These are phyloP conservation scores for Agrilus planipennis DNA, from an alignment of 1,140 invertebrate genomes.

Conservation along the genomic window DNA sequence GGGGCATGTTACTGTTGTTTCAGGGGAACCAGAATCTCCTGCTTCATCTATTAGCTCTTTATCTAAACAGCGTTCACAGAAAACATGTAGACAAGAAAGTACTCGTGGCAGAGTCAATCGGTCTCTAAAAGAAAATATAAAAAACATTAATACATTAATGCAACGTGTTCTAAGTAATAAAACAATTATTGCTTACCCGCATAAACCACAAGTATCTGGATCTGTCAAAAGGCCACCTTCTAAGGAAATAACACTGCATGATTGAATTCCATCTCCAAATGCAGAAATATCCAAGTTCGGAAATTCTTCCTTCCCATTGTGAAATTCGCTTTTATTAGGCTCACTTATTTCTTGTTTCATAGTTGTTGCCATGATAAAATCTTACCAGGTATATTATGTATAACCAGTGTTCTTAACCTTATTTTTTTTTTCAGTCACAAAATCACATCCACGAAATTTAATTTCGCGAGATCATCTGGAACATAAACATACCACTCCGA, in stretches of 20 bases:
- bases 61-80: slow-evolving; percentile 79
- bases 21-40: slow-evolving; percentile 45
- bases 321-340: slow-evolving; percentile 22
- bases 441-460: slow-evolving; percentile 22
- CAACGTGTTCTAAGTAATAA: background rate
- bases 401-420: slow-evolving; percentile 5
- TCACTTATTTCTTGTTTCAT: slow-evolving; percentile 19
- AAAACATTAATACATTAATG: background rate
- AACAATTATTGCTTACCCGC: slow-evolving; percentile 24
- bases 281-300: slow-evolving; percentile 22
- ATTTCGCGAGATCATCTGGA: slow-evolving; percentile 25
- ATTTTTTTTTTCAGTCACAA: slow-evolving; percentile 18
- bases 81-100: slow-evolving; percentile 83
- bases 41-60: slow-evolving; percentile 61
- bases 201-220: slow-evolving; percentile 32
- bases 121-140: slow-evolving; percentile 42
- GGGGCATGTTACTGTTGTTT: slow-evolving; percentile 54
- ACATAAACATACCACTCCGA: slow-evolving; percentile 5
- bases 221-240: slow-evolving; percentile 32
- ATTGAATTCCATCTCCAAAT: slow-evolving; percentile 29
- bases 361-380: slow-evolving; percentile 1
- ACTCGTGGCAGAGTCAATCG: slow-evolving; percentile 70
- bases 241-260: slow-evolving; percentile 26
- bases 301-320: slow-evolving; percentile 21
- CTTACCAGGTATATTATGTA: background rate